Conservation (phyloP, 2,113 vertebrate species). For the Nibea albiflora region DNA sequence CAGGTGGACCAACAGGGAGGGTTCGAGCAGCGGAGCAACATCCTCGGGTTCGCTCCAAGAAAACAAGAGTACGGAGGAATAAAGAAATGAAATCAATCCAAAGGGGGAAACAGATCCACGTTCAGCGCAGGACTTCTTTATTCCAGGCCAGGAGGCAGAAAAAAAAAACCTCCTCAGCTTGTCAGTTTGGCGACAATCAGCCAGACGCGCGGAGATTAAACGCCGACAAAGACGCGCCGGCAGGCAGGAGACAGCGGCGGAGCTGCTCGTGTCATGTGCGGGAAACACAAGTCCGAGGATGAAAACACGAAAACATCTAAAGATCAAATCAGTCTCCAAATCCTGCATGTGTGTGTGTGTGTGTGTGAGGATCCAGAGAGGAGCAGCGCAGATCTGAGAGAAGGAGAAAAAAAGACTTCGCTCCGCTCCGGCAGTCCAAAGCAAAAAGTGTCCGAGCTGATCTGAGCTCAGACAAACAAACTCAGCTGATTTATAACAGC, state of each 20-base stretch:
- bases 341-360: not conserved
- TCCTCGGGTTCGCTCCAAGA: slow-evolving; percentile 64
- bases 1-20: slow-evolving; percentile 73
- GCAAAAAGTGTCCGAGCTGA: slow-evolving; percentile 1
- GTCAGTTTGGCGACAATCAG: slow-evolving; percentile 31
- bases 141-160: slow-evolving; percentile 23
- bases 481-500: not conserved
- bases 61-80: not conserved
- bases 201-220: slow-evolving; percentile 54
- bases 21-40: slow-evolving; percentile 65
- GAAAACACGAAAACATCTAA: not conserved
- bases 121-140: not conserved
- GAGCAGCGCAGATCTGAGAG: not conserved
- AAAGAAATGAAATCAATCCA: slow-evolving; percentile 33
- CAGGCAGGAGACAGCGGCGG: slow-evolving; percentile 70
- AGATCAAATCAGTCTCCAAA: not conserved
- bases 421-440: slow-evolving; percentile 10
- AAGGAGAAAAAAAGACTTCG: not conserved
- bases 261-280: slow-evolving; percentile 42
- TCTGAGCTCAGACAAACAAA: not conserved
- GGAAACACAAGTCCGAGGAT: not conserved
- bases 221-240: slow-evolving; percentile 69
- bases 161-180: slow-evolving; percentile 4
- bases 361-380: not conserved
- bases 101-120: slow-evolving; percentile 14